phyloP scores from a whole-genome alignment of 2,797 vertebrate species.

The Eospalax fontanierii region DNA sequence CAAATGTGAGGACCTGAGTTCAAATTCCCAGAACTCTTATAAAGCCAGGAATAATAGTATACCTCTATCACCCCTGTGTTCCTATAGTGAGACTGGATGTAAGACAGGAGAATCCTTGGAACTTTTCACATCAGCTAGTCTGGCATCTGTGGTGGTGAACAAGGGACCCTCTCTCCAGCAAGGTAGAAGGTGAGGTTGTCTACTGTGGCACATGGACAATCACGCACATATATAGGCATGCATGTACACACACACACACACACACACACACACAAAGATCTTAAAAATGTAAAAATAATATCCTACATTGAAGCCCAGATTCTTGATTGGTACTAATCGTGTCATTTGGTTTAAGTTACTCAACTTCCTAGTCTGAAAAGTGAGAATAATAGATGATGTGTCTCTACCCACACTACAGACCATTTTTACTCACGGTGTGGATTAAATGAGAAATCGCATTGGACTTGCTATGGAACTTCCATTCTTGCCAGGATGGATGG shows the following conservation, averaged over 20 bases:
- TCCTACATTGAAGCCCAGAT: not conserved
- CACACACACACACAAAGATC: not conserved
- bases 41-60: not conserved
- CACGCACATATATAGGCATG: not conserved
- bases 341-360: conserved; percentile 27
- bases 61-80: not conserved
- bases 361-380: not conserved
- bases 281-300: not conserved
- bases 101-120: not conserved
- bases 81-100: not conserved
- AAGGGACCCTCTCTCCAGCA: not conserved
- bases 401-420: not conserved
- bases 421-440: not conserved
- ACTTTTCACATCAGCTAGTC: not conserved
- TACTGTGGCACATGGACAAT: not conserved
- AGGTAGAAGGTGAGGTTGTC: not conserved
- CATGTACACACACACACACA: not conserved
- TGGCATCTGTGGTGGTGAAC: not conserved
- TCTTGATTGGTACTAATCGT: conserved; percentile 26
- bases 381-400: not conserved
- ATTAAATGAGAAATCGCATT: not conserved
- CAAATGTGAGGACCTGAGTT: not conserved
- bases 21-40: not conserved
- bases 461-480: not conserved
- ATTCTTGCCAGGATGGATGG: not conserved